phyloP scores from a whole-genome alignment of 1,140 invertebrate species.

The Homalodisca vitripennis region DNA sequence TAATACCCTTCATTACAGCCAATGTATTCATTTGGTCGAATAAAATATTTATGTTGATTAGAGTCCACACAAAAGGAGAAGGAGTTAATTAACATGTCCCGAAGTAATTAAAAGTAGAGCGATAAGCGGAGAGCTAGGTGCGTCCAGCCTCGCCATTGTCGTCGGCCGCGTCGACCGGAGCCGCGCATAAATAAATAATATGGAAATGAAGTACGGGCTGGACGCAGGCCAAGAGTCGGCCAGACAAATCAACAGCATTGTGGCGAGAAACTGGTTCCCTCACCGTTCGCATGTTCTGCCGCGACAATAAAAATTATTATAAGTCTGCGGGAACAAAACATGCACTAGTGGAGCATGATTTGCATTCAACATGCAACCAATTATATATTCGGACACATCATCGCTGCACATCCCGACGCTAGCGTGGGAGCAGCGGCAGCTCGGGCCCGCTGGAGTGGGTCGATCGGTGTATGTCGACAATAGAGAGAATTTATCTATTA shows the following conservation, averaged over 20 bases:
- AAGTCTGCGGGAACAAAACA: conserved; percentile 19
- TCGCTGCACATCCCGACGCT: no score
- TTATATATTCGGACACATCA: conserved; percentile 23
- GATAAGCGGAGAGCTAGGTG: conserved; percentile 8
- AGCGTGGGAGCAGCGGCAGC: no score
- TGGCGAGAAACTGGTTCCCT: conserved; percentile 6
- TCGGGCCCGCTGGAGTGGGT: no score
- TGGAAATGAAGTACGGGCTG: conserved; percentile 20
- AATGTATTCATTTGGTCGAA: conserved; percentile 6
- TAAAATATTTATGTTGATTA: conserved; percentile 26
- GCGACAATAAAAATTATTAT: conserved; percentile 27
- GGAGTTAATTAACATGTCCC: conserved; percentile 22
- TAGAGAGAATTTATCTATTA: no score
- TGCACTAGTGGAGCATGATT: conserved; percentile 11
- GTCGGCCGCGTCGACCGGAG: neutral
- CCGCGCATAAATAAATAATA: conserved; percentile 25
- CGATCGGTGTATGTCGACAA: no score
- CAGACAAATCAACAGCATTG: conserved; percentile 24
- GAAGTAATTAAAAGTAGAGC: conserved; percentile 19
- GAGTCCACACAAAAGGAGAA: conserved; percentile 20
- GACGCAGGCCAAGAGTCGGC: neutral
- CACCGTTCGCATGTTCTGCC: neutral
- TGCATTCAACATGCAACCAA: conserved; percentile 20
- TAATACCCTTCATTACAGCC: conserved; percentile 1
- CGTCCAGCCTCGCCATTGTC: neutral